Base-by-base conservation (phyloP, 2,113 vertebrate species). In the Pseudopipra pipra region DNA sequence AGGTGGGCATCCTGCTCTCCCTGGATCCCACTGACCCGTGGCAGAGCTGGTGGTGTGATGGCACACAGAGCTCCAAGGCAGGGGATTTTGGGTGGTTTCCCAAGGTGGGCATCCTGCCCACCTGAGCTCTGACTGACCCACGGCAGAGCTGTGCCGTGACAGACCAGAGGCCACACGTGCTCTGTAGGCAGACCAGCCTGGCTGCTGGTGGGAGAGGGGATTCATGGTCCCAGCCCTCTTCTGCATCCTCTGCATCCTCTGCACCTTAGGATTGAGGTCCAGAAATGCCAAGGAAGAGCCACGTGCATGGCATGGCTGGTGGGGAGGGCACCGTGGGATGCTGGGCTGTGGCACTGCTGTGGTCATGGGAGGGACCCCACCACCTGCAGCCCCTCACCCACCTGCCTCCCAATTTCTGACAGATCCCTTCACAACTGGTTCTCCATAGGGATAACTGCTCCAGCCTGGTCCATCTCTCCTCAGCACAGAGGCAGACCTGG, bases 81-180 rank as follows among this genome's bases (percentile, higher is more conserved):
- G 66, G 46, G 28, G 8, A 25, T 9, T 43, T 22, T 23, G 49
- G 49, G 20, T 56, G 51, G 24, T 23, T 43, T 27, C 58, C 35
- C 76, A 44, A 11, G 59, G 58, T 73, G 76, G 67, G 51, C 75
- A 73, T 7, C 28, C 25, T 16, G 2, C 65, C 55, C 2, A 2
- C 41, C 75, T 31, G 75, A 3, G 61, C 33, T 11, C 59, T 44
- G 1, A 1, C 18, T 6, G 59, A 6, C 33, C 28, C 22, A 5
- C 0, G 6, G 61, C 80, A 39, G 56, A 54, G 70, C 75, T 3
- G 1, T 4, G 15, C n/a, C 3, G 4, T 7, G 61, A 18, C 51
- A 0, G 0, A 1, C 2, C 9, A 2, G 27, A 43, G 25, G 58
- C 6, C 47, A 28, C 4, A 2, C 0, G 1, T 5, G 6, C 19